These are phyloP conservation scores for Lagopus muta DNA, from an alignment of 2,113 vertebrate genomes.

Conservation along the genomic window DNA sequence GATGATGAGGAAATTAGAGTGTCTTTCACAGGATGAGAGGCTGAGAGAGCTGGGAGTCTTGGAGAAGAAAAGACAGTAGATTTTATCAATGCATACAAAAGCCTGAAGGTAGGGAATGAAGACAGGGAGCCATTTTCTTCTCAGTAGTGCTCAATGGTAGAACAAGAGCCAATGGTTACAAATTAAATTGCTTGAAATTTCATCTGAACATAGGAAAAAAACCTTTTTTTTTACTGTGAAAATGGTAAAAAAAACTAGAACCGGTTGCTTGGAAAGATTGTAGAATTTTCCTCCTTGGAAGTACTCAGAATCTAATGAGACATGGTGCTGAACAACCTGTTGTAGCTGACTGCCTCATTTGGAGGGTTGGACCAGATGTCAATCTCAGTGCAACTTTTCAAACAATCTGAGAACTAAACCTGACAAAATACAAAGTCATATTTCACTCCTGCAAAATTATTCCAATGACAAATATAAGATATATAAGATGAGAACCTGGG, in stretches of 20 bases:
- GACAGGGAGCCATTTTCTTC: background rate
- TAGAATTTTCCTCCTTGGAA: too few relatives aligned
- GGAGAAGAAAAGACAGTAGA: background rate
- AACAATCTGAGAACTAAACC: background rate
- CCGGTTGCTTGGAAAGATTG: too few relatives aligned
- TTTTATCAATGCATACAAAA: background rate
- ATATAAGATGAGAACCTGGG: background rate
- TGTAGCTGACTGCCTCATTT: background rate
- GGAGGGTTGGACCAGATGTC: background rate
- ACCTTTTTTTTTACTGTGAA: too few relatives aligned
- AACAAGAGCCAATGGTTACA: background rate
- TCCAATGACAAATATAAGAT: background rate
- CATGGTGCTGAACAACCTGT: background rate
- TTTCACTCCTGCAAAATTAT: background rate
- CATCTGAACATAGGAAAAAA: too few relatives aligned
- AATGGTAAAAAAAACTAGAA: too few relatives aligned
- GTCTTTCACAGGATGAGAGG: background rate
- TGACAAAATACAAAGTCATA: background rate
- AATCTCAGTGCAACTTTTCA: background rate
- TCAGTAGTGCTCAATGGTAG: background rate
- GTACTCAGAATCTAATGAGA: background rate
- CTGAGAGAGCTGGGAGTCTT: background rate
- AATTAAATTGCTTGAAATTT: too few relatives aligned
- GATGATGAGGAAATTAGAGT: background rate
- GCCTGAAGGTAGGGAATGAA: background rate